A percentile compares a stretch with the other conserved stretches of the same genome.
phyloP scores from a whole-genome alignment of 2,888 invertebrate species.

The Cephus pygmeus region DNA sequence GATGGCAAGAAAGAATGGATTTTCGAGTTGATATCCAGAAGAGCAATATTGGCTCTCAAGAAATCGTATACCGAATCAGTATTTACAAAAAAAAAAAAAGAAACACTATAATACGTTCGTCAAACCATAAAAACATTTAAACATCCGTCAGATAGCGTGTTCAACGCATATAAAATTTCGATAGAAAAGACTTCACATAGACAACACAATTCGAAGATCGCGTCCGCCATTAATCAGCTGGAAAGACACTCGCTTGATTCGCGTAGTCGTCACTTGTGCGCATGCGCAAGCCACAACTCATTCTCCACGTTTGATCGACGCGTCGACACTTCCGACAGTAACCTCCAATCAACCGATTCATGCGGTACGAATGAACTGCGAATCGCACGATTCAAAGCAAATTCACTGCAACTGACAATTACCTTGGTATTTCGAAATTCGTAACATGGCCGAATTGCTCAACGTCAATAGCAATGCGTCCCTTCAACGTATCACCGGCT shows the following conservation, averaged over 20 bases:
- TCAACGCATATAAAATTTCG: background rate
- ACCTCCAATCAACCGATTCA: background rate
- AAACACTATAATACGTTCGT: background rate
- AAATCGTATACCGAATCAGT: background rate
- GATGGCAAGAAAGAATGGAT: background rate
- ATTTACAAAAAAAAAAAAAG: background rate
- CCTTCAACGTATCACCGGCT: background rate
- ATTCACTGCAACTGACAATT: background rate
- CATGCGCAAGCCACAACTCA: too few species aligned
- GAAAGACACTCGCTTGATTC: background rate
- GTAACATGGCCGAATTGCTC: background rate
- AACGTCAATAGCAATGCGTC: background rate
- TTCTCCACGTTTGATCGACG: background rate
- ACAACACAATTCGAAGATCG: background rate
- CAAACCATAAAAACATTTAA: background rate
- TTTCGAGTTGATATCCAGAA: background rate
- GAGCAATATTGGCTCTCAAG: background rate
- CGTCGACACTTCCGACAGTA: background rate
- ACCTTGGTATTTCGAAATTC: background rate
- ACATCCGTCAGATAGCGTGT: background rate
- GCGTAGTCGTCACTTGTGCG: too few species aligned
- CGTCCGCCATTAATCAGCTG: background rate
- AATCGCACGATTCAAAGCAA: background rate
- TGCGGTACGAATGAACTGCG: background rate
- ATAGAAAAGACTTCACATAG: too few species aligned